These are phyloP conservation scores for Labia minor DNA, from an alignment of 2,888 invertebrate genomes.

Conservation along the genomic window DNA sequence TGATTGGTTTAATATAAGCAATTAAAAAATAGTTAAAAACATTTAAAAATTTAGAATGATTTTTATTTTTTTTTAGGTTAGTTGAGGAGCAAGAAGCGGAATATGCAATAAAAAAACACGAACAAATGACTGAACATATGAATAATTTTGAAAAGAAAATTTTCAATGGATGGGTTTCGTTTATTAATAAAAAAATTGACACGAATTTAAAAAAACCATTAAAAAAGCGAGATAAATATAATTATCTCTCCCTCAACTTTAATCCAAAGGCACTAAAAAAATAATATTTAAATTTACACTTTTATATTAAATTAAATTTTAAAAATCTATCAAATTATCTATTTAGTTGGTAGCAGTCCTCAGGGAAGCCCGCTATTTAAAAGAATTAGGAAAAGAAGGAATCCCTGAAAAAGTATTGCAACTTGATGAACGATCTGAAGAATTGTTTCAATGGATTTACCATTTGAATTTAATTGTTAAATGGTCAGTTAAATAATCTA, in stretches of 20 bases:
- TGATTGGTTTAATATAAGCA: too few species aligned
- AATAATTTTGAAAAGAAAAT: slow-evolving; percentile 49
- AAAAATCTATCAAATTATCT: too few species aligned
- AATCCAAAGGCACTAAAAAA: slow-evolving; percentile 43
- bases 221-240: slow-evolving; percentile 44
- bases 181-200: slow-evolving; percentile 53
- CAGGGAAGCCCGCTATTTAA: slow-evolving; percentile 73
- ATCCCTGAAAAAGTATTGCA: slow-evolving; percentile 50
- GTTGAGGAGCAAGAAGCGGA: neutral
- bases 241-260: slow-evolving; percentile 53
- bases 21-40: too few species aligned
- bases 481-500: slow-evolving; percentile 15
- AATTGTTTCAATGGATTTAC: slow-evolving; percentile 43
- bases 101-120: slow-evolving; percentile 47
- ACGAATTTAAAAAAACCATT: slow-evolving; percentile 50
- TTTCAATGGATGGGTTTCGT: slow-evolving; percentile 57
- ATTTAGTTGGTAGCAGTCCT: slow-evolving; percentile 62
- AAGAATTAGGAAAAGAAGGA: slow-evolving; percentile 51
- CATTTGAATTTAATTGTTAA: slow-evolving; percentile 25
- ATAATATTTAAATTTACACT: too few species aligned
- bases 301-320: too few species aligned
- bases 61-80: neutral
- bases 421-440: slow-evolving; percentile 57
- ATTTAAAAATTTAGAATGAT: too few species aligned
- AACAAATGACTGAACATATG: slow-evolving; percentile 55